Percentiles rank a stretch among this genome's conserved stretches.
phyloP scores from a whole-genome alignment of 2,113 vertebrate genomes.

The Erpornis zantholeuca region DNA sequence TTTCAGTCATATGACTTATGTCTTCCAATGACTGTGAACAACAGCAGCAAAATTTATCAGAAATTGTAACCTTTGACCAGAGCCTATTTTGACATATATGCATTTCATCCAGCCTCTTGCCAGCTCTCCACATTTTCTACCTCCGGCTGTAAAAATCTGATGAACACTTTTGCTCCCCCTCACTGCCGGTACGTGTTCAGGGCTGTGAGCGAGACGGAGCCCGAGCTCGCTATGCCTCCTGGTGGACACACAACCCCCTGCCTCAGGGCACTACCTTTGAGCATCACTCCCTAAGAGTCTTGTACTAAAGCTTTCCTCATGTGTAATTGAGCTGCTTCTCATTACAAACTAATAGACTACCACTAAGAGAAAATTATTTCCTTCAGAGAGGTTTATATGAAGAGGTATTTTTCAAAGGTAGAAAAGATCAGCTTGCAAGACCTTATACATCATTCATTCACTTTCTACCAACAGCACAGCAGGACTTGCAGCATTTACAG shows the following conservation, averaged over 20 bases:
- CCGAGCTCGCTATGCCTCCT: not conserved
- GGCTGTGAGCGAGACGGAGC: not conserved
- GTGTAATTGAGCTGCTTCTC: not conserved
- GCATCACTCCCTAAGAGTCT: not conserved
- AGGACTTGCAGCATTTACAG: not conserved
- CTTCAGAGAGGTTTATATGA: rapidly evolving
- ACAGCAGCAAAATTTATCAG: not conserved
- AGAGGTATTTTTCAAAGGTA: not conserved
- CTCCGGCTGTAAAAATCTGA: not conserved
- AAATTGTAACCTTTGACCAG: not conserved
- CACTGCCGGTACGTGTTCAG: rapidly evolving
- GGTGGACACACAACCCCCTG: not conserved
- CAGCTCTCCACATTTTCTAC: not conserved
- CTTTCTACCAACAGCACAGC: not conserved
- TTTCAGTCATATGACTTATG: not conserved
- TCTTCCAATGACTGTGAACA: not conserved
- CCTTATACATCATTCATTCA: not conserved
- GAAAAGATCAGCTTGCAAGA: not conserved
- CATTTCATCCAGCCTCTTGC: not conserved
- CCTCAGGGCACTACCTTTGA: not conserved
- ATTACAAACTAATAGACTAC: not conserved
- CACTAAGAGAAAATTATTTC: not conserved
- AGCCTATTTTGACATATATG: not conserved
- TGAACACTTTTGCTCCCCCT: not conserved
- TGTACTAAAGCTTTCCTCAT: not conserved